Conservation (phyloP, 2,888 invertebrate genomes). For the Synergus japonicus region DNA sequence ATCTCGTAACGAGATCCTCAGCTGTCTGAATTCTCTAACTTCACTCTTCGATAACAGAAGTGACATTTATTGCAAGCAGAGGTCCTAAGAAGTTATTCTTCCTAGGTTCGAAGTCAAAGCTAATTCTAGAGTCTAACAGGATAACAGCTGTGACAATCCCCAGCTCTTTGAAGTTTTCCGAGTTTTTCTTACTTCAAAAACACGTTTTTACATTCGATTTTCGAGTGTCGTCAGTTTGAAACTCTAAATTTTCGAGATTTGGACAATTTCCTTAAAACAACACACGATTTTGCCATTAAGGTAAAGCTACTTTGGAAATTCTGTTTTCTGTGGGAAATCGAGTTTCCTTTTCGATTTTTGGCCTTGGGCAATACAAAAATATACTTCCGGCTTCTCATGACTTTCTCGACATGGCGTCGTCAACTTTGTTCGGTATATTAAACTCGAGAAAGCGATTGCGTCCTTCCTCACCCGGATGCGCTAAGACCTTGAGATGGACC, state of each 20-base stretch:
- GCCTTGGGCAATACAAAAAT: slow-evolving; percentile 15
- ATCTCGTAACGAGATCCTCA: slow-evolving; percentile 20
- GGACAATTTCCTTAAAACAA: background rate
- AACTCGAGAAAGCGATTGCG: slow-evolving; percentile 35
- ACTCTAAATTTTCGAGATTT: background rate
- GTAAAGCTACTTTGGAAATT: background rate
- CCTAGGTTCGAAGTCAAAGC: slow-evolving; percentile 15
- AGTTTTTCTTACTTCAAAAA: slow-evolving; percentile 7
- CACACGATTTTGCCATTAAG: background rate
- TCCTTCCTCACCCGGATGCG: slow-evolving; percentile 33
- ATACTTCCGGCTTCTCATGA: slow-evolving; percentile 10
- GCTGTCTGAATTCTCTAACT: slow-evolving; percentile 24
- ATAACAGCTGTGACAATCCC: slow-evolving; percentile 25
- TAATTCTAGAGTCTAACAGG: background rate
- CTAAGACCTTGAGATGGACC: slow-evolving; percentile 29
- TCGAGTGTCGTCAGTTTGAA: background rate
- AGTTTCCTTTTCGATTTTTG: slow-evolving; percentile 1
- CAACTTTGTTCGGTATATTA: slow-evolving; percentile 30
- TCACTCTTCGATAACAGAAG: slow-evolving; percentile 39
- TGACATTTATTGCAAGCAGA: slow-evolving; percentile 35
- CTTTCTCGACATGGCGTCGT: slow-evolving; percentile 33
- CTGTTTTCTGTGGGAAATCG: background rate
- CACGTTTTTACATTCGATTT: background rate
- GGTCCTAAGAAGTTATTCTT: background rate
- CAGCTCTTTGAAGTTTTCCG: slow-evolving; percentile 3